Percentiles rank a stretch among this genome's conserved stretches.
Conservation (phyloP, 2,888 invertebrate species). For the Heterodera filipjevi region DNA sequence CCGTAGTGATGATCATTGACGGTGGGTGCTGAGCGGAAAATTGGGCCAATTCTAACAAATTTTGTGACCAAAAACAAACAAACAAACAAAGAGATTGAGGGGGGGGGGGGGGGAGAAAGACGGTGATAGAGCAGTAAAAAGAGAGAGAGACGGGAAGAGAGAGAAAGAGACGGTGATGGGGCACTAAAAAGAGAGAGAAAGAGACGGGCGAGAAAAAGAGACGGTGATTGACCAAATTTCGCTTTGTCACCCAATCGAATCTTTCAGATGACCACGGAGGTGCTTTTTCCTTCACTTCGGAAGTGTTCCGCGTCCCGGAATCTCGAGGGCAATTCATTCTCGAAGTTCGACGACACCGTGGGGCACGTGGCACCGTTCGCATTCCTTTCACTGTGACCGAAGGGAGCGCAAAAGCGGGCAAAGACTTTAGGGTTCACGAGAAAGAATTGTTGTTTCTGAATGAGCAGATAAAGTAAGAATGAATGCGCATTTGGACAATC, state of each 20-base stretch:
- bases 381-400: conserved; percentile 88
- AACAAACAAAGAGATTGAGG: no score
- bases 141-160: no score
- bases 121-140: background rate
- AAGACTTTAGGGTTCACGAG: conserved; percentile 82
- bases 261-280: conserved; percentile 82
- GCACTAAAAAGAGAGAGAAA: no score
- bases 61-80: no score
- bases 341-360: conserved; percentile 68
- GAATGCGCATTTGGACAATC: background rate
- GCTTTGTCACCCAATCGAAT: background rate
- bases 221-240: background rate
- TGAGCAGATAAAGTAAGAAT: conserved; percentile 44
- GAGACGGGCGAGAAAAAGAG: background rate
- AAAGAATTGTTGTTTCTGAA: conserved; percentile 61
- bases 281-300: conserved; percentile 86
- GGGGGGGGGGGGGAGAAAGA: background rate
- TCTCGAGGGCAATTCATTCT: conserved; percentile 47
- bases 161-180: background rate
- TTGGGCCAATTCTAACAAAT: no score
- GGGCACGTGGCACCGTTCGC: conserved; percentile 87
- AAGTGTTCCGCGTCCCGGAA: conserved; percentile 76
- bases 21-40: conserved; percentile 76
- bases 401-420: conserved; percentile 73
- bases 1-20: conserved; percentile 95